Evolutionary conservation across 1,140 invertebrate genomes (phyloP), one percentile per base, ranked within the genome.

Genomic region (Leptopilina boulardi): DNA sequence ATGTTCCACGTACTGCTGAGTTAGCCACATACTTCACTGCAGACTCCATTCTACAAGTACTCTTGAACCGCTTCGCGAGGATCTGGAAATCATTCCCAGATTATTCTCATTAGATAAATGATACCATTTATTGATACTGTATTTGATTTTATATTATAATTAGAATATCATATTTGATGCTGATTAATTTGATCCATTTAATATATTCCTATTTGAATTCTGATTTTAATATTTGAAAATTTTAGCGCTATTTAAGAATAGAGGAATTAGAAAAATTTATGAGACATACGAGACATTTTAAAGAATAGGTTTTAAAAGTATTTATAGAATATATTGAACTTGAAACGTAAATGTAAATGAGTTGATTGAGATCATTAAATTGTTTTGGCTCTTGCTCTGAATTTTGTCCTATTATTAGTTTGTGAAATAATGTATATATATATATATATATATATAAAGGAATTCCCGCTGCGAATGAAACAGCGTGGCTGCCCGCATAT

Each of bases 1-100:
- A 73, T 80, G 80, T 82, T 79, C 76, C 76, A 77, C 70, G 77
- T 76, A 75, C 77, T 70, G 42, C 77, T 70, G 42, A 38, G 56
- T 74, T 47, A 34, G 15, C 73, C 59, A 66, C 59, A 66, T 66
- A 66, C 59, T 75, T 71, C 73, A 79, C 54, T 73, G 78, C 81
- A 78, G 71, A 77, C 70, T 74, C 78, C 81, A 80, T 38, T 38
- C 34, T n/a, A 75, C 78, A 74, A 75, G 26, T 66, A 66, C 59
- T 66, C 23, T 66, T n/a, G 15, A 66, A 66, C 78, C 78, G 75
- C 44, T 47, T 21, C 71, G 78, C 74, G 70, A 80, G 74, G 72
- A 72, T 26, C 75, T 80, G 78, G 73, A 78, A 82, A 80, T 80
- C 77, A 80, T 77, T 34, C 26, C 56, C 13, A 34, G 13, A 66